phyloP scores from a whole-genome alignment of 1,140 invertebrate genomes.

The Drosophila pallidifrons region DNA sequence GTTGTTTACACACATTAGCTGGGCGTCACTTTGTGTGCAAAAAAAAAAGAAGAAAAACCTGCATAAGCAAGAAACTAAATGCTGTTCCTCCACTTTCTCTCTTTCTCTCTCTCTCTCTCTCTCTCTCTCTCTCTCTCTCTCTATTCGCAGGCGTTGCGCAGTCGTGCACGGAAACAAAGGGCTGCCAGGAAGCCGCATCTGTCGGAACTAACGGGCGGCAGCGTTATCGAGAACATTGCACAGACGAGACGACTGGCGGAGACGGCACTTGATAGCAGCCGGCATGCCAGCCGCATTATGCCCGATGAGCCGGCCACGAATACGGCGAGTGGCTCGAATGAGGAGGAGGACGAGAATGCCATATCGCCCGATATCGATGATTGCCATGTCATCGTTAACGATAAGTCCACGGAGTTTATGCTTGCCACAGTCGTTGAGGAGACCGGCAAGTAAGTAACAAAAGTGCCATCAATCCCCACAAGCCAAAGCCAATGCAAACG shows the following conservation, averaged over 20 bases:
- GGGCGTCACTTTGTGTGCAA: not conserved
- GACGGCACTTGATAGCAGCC: conserved; percentile 90
- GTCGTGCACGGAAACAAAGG: conserved; percentile 92
- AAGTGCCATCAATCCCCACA: conserved; percentile 23
- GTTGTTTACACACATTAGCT: conserved; percentile 64
- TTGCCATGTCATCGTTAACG: conserved; percentile 94
- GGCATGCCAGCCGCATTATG: conserved; percentile 86
- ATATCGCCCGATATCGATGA: conserved; percentile 88
- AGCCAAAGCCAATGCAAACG: not conserved
- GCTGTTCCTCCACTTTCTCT: not conserved
- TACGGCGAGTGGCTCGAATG: conserved; percentile 95
- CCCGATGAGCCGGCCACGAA: conserved; percentile 92
- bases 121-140: conserved; percentile 3
- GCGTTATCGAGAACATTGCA: conserved; percentile 95
- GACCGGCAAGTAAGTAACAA: conserved; percentile 88
- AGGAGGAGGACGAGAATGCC: conserved; percentile 92
- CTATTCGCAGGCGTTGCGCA: conserved; percentile 88
- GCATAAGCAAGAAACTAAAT: conserved; percentile 38
- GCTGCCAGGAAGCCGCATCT: conserved; percentile 90
- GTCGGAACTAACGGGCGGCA: conserved; percentile 90
- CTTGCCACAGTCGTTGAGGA: conserved; percentile 93
- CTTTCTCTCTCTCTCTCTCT: too few species aligned
- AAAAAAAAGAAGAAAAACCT: conserved; percentile 9
- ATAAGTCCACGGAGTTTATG: conserved; percentile 95
- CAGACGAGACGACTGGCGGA: conserved; percentile 92